A percentile compares a stretch with the other conserved stretches of the same genome.
phyloP scores from a whole-genome alignment of 2,888 invertebrate species.

The Venusia cambrica region DNA sequence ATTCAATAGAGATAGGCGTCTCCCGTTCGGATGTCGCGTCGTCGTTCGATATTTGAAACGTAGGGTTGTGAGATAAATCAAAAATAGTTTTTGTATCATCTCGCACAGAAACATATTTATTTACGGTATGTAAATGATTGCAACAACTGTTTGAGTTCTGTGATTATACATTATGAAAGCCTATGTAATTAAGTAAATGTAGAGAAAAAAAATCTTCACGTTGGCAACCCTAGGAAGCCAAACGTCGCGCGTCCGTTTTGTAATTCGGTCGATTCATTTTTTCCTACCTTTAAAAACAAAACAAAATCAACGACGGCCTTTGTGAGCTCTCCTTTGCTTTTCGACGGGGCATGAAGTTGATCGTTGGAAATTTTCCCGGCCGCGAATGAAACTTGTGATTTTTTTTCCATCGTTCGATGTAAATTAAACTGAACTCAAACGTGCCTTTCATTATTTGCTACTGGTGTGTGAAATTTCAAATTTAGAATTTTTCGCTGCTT shows the following conservation, averaged over 20 bases:
- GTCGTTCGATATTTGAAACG: constrained; percentile 66
- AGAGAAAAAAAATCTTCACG: background rate
- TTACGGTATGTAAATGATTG: no score
- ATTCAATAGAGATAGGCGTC: constrained; percentile 78
- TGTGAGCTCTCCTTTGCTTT: constrained; percentile 70
- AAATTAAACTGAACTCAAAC: constrained; percentile 49
- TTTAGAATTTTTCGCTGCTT: constrained; percentile 26
- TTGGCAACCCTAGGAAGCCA: constrained; percentile 49
- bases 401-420: constrained; percentile 60
- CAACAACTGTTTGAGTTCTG: no score
- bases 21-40: constrained; percentile 56
- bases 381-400: constrained; percentile 62
- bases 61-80: constrained; percentile 56
- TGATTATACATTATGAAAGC: background rate
- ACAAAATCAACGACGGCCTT: constrained; percentile 61
- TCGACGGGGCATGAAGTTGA: constrained; percentile 67
- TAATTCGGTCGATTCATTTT: constrained; percentile 70
- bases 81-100: no score
- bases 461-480: constrained; percentile 37
- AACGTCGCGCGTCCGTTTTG: constrained; percentile 56
- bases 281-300: constrained; percentile 62
- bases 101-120: no score
- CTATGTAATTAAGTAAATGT: background rate
- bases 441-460: constrained; percentile 46
- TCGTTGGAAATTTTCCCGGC: constrained; percentile 59